These are phyloP conservation scores for Calidris pugnax DNA, from an alignment of 2,113 vertebrate species.

Conservation along the genomic window DNA sequence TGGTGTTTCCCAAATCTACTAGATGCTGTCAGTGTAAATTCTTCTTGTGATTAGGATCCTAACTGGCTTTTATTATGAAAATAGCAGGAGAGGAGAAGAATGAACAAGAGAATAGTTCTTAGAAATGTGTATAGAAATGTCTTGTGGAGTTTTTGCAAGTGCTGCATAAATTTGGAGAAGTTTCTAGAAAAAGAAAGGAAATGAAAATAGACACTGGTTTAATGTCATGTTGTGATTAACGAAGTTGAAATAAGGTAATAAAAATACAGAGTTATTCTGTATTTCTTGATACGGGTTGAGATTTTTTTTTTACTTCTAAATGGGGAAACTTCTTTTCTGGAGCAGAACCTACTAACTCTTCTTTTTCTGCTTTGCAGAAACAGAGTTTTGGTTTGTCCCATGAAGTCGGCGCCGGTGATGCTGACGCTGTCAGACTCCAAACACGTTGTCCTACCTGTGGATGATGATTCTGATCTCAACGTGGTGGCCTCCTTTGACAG, in stretches of 20 bases:
- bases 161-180: background rate
- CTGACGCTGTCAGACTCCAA: slow-evolving; percentile 95
- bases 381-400: slow-evolving; percentile 96
- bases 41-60: background rate
- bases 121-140: accelerated
- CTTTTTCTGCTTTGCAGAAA: slow-evolving; percentile 78
- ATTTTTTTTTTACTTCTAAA: background rate
- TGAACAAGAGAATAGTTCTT: background rate
- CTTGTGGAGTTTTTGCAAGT: background rate
- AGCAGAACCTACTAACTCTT: accelerated
- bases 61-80: background rate
- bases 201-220: accelerated
- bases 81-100: background rate
- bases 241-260: accelerated
- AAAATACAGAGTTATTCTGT: accelerated
- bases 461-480: slow-evolving; percentile 97
- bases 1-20: accelerated
- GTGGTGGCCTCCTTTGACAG: slow-evolving; percentile 98
- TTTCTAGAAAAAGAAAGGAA: background rate
- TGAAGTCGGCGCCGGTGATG: slow-evolving; percentile 97
- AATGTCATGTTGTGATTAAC: accelerated
- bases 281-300: accelerated
- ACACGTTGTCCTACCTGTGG: slow-evolving; percentile 94
- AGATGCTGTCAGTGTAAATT: accelerated
- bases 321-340: accelerated